phyloP scores from a whole-genome alignment of 2,888 invertebrate genomes.

The Pocota personata region DNA sequence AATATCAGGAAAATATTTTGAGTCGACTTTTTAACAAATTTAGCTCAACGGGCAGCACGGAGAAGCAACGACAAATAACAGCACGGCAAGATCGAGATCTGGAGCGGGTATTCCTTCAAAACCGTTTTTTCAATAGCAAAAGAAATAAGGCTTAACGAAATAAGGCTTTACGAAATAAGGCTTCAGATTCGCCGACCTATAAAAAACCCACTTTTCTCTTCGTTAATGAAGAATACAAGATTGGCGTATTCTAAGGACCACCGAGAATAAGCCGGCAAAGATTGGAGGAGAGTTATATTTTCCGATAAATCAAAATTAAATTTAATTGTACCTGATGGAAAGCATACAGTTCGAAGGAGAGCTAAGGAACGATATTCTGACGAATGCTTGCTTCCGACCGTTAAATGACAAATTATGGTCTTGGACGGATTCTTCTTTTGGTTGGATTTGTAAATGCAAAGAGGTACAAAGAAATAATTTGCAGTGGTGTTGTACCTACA shows the following conservation, averaged over 20 bases:
- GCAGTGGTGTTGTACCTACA: too few species aligned
- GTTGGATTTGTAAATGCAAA: neutral
- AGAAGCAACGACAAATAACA: too few species aligned
- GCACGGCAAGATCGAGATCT: too few species aligned
- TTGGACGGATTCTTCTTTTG: neutral
- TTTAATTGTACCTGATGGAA: neutral
- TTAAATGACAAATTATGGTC: neutral
- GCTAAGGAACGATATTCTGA: neutral
- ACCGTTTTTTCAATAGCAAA: too few species aligned
- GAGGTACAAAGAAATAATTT: neutral
- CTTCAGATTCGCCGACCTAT: too few species aligned
- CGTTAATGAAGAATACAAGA: neutral
- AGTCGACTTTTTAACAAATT: too few species aligned
- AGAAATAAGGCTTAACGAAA: too few species aligned
- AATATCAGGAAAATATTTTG: too few species aligned
- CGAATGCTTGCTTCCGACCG: neutral
- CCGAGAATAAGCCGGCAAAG: neutral
- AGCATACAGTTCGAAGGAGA: neutral
- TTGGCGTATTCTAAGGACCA: neutral
- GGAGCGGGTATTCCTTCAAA: too few species aligned
- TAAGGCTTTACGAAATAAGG: neutral
- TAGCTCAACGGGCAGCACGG: too few species aligned
- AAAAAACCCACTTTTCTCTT: neutral
- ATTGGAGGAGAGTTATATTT: neutral
- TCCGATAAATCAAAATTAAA: neutral